Evolutionary conservation across 2,113 vertebrate species (phyloP).

Genomic region (Gyps fulvus): DNA sequence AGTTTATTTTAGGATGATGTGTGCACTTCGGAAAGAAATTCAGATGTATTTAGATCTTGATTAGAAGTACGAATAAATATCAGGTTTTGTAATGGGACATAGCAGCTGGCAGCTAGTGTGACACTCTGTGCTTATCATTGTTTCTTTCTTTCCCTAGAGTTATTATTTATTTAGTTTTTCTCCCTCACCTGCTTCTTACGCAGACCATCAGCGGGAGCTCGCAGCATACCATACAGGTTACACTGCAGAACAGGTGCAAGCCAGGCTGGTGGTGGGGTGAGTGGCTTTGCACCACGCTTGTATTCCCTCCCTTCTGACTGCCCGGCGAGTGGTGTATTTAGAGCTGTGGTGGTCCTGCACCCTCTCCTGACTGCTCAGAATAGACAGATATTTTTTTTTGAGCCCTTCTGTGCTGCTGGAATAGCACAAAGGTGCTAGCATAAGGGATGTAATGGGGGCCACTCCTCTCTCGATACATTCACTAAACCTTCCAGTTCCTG

Average conservation of each 20-base stretch:
- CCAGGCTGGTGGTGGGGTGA: not conserved
- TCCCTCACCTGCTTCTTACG: not conserved
- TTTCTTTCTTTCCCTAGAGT: slow-evolving; percentile 59
- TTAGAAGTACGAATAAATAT: slow-evolving; percentile 61
- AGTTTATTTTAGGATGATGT: not conserved
- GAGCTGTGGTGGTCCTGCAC: not conserved
- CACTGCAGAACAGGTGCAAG: not conserved
- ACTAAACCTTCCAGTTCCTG: not conserved
- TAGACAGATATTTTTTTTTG: not conserved
- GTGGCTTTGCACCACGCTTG: not conserved
- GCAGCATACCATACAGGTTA: not conserved
- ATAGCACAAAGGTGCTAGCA: not conserved
- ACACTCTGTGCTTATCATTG: slow-evolving; percentile 52
- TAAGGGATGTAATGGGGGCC: not conserved
- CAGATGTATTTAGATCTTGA: slow-evolving; percentile 59
- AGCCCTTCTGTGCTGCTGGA: not conserved
- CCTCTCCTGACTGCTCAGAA: not conserved
- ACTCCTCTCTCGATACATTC: not conserved
- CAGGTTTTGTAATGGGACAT: slow-evolving; percentile 41
- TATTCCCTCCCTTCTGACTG: not conserved
- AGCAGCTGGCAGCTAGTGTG: slow-evolving; percentile 38
- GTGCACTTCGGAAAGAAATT: slow-evolving; percentile 25
- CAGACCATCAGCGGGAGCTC: not conserved
- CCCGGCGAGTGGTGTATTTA: rapidly evolving
- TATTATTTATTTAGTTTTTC: slow-evolving; percentile 69